Percentiles rank a stretch among this genome's conserved stretches.
phyloP scores from a whole-genome alignment of 2,888 invertebrate genomes.

The Cephus spinipes region DNA sequence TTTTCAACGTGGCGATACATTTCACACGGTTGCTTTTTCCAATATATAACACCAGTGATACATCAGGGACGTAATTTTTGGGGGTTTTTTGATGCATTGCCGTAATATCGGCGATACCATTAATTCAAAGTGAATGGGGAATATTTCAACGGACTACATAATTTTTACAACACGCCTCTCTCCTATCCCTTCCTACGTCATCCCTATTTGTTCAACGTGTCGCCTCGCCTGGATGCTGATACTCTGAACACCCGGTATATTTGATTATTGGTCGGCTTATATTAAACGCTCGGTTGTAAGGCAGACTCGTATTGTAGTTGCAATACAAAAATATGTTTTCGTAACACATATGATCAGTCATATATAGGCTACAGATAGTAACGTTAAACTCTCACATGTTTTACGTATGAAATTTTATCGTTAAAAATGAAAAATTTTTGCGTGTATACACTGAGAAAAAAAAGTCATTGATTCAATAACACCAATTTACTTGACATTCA shows the following conservation, averaged over 20 bases:
- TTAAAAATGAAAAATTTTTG: background rate
- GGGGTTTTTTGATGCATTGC: conserved; percentile 56
- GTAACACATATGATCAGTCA: background rate
- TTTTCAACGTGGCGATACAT: conserved; percentile 24
- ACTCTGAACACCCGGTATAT: background rate
- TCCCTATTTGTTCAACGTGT: background rate
- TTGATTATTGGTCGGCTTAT: background rate
- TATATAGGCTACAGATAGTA: no score
- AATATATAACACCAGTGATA: conserved; percentile 27
- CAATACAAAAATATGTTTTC: background rate
- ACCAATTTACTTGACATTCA: no score
- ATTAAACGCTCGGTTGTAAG: background rate
- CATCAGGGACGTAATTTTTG: conserved; percentile 56
- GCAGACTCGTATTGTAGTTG: background rate
- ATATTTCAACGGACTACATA: conserved; percentile 53
- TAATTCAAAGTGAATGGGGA: conserved; percentile 56
- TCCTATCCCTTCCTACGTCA: background rate
- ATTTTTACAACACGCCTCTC: conserved; percentile 40
- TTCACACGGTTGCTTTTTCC: conserved; percentile 23
- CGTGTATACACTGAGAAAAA: no score
- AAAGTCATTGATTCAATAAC: no score
- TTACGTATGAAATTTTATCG: background rate
- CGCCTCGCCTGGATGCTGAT: background rate
- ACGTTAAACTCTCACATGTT: background rate
- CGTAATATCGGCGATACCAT: conserved; percentile 58